phyloP scores from a whole-genome alignment of 2,888 invertebrate species.

The Leucophora obtusa region DNA sequence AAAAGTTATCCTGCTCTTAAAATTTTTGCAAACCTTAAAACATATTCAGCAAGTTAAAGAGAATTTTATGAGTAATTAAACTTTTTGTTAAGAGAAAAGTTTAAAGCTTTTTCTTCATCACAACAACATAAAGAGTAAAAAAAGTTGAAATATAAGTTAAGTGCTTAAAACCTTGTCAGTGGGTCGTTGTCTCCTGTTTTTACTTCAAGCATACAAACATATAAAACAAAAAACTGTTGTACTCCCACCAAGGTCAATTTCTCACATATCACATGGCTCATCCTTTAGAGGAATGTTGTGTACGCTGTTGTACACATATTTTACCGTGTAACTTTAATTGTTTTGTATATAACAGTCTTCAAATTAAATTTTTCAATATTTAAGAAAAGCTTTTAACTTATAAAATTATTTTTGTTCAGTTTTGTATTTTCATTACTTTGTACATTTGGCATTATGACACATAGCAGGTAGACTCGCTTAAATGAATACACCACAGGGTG shows the following conservation, averaged over 20 bases:
- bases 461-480: slow-evolving; percentile 29
- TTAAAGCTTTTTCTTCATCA: neutral
- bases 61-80: slow-evolving; percentile 35
- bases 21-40: slow-evolving; percentile 3
- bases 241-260: slow-evolving; percentile 62
- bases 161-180: slow-evolving; percentile 39
- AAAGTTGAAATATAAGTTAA: slow-evolving; percentile 19
- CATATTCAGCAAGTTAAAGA: slow-evolving; percentile 60
- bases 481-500: slow-evolving; percentile 45
- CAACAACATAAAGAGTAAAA: neutral
- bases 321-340: slow-evolving; percentile 36
- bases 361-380: slow-evolving; percentile 36
- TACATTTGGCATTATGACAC: slow-evolving; percentile 33
- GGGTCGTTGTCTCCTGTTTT: slow-evolving; percentile 50
- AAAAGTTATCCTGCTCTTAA: slow-evolving; percentile 18
- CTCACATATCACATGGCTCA: slow-evolving; percentile 61
- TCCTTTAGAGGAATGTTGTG: slow-evolving; percentile 37
- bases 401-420: neutral
- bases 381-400: slow-evolving; percentile 39
- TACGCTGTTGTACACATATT: slow-evolving; percentile 22
- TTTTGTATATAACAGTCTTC: slow-evolving; percentile 15
- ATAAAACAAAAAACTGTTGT: slow-evolving; percentile 46
- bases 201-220: slow-evolving; percentile 38
- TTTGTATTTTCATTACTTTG: slow-evolving; percentile 22
- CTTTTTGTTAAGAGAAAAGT: slow-evolving; percentile 22